Evolutionary conservation across 2,888 invertebrate species (phyloP), one percentile per base, ranked within the genome.

Genomic region (Tenodera sinensis): DNA sequence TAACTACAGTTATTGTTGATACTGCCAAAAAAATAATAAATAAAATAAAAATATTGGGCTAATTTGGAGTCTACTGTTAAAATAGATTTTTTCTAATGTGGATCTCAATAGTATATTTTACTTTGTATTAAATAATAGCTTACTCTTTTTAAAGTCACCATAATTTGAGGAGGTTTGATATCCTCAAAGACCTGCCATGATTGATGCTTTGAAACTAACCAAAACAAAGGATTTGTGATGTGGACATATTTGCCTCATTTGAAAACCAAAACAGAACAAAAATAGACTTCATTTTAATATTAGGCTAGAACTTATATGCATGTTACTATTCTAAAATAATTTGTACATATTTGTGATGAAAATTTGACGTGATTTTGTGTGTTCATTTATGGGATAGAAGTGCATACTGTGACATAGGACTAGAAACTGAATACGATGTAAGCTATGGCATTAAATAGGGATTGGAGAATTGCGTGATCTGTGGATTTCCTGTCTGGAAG

Each of bases 61-160:
- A 20, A 34, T 87, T 81, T 83, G 83, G 83, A 87, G 71, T 83
- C 34, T 83, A 34, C 87, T 83, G 28, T 87, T 87, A 86, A 30
- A 81, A 71, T 28, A 81, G 8, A 15, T 28, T 86, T 81, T 71
- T 71, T 83, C 81, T 81, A 42, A 82, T 88, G 85, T 88, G 88
- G 88, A 88, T 88, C 88, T 88, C 88, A 88, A 54, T 85, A 88
- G 83, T 83, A 82, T 42, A 34, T 87, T 83, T 87, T 82, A 87
- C 81, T 87, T 27, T 83, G 82, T n/a, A 82, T 81, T 87, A 87
- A 87, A 87, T 87, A 30, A 30, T 84, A 30, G 54, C 28, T 83
- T 28, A 81, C 82, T 20, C 20, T 87, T 83, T 34, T 42, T 4
- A 83, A 34, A 82, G 28, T 87, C 87, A 82, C 34, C 8, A 30